Conservation (phyloP, 2,113 vertebrate species). For the Coturnix japonica region DNA sequence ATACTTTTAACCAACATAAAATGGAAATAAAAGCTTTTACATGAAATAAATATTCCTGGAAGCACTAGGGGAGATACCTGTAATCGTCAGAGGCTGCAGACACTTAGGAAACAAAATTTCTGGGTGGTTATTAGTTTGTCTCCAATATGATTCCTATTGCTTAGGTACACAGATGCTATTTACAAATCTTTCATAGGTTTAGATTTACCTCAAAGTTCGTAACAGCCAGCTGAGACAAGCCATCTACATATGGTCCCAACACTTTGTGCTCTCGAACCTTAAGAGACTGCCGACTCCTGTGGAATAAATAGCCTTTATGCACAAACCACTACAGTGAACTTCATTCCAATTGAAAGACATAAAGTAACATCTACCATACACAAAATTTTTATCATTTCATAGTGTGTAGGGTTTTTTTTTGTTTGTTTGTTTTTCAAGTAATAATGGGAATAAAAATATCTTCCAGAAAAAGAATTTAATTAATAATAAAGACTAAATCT, state of each 20-base stretch:
- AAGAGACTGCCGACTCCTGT: slow-evolving; percentile 91
- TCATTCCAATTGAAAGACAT: neutral
- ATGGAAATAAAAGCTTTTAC: neutral
- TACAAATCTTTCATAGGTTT: neutral
- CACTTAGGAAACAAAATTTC: neutral
- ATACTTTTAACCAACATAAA: neutral
- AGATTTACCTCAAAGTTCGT: slow-evolving; percentile 91
- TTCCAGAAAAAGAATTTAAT: neutral
- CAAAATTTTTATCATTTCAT: neutral
- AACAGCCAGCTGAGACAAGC: slow-evolving; percentile 95
- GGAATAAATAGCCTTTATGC: neutral
- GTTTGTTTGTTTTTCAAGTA: neutral
- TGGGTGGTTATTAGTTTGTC: neutral
- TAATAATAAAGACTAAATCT: neutral
- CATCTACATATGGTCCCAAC: slow-evolving; percentile 95
- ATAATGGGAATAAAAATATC: neutral
- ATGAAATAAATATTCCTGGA: neutral
- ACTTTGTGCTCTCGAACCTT: slow-evolving; percentile 98
- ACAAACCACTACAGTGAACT: neutral
- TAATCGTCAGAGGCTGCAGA: neutral
- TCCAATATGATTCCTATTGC: neutral
- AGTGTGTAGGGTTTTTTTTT: neutral
- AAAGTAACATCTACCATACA: neutral
- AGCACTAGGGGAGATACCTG: neutral
- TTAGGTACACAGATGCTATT: neutral